Conservation (phyloP, 2,888 invertebrate genomes). For the Pogonocherus hispidulus region DNA sequence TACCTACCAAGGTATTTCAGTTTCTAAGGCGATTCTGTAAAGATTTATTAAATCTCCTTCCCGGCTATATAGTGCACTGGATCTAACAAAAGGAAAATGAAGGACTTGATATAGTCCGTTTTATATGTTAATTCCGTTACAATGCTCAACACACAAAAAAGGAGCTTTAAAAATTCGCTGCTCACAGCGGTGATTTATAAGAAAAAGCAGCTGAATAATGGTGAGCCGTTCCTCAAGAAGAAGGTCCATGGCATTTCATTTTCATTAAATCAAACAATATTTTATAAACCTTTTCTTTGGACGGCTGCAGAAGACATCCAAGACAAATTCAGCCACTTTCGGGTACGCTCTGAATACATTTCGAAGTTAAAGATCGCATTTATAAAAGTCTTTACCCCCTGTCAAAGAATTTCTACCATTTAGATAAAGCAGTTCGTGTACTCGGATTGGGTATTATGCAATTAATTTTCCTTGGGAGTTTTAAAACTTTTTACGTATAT, state of each 20-base stretch:
- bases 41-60: conserved; percentile 12
- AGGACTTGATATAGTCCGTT: conserved; percentile 26
- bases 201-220: conserved; percentile 50
- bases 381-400: conserved; percentile 52
- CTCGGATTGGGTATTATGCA: conserved; percentile 6
- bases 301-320: conserved; percentile 59
- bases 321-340: conserved; percentile 62
- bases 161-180: conserved; percentile 19
- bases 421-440: conserved; percentile 17
- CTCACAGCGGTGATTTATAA: conserved; percentile 36
- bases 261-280: conserved; percentile 65
- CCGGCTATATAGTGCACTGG: conserved; percentile 12
- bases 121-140: conserved; percentile 34
- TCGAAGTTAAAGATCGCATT: conserved; percentile 57
- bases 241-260: conserved; percentile 59
- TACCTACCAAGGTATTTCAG: conserved; percentile 1
- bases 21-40: neutral
- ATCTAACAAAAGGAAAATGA: conserved; percentile 21
- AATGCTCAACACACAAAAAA: conserved; percentile 25
- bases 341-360: conserved; percentile 44
- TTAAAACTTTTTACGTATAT: neutral
- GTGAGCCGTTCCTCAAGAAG: conserved; percentile 51
- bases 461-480: conserved; percentile 13
- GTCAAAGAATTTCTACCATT: conserved; percentile 33
- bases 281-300: conserved; percentile 62